Evolutionary conservation across 2,797 vertebrate species (phyloP).

Genomic region (Jordanella pulchra): DNA sequence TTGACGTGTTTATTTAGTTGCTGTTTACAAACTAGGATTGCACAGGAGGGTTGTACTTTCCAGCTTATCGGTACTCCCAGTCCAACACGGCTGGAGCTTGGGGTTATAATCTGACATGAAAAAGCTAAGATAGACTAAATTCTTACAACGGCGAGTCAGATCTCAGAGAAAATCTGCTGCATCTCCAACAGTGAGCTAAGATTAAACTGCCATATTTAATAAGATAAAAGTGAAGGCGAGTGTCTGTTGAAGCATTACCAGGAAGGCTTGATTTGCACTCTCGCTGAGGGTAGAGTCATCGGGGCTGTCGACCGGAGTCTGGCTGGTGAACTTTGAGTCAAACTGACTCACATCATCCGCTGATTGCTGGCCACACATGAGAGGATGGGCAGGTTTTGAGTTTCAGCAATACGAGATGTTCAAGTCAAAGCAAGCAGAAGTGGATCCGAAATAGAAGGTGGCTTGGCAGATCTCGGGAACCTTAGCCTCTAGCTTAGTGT

Average conservation of each 20-base stretch:
- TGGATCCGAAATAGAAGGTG: background rate
- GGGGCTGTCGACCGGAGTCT: slow-evolving; percentile 98
- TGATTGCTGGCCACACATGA: slow-evolving; percentile 86
- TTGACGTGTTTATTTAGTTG: background rate
- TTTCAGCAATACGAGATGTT: slow-evolving; percentile 25
- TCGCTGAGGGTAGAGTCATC: slow-evolving; percentile 99
- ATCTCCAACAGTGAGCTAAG: background rate
- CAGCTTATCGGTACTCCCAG: too few relatives aligned
- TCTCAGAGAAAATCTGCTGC: background rate
- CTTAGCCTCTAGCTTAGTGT: background rate
- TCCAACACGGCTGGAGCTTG: background rate
- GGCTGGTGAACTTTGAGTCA: slow-evolving; percentile 99
- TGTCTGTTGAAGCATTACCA: slow-evolving; percentile 78
- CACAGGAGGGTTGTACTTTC: background rate
- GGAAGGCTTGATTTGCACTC: slow-evolving; percentile 99
- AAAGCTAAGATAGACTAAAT: background rate
- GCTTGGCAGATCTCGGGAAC: slow-evolving; percentile 11
- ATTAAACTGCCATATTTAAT: background rate
- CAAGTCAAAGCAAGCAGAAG: slow-evolving; percentile 32
- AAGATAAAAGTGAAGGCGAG: background rate
- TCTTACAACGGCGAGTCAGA: too few relatives aligned
- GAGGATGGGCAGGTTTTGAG: slow-evolving; percentile 18
- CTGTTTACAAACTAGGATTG: background rate
- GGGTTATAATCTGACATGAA: background rate
- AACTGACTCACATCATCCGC: slow-evolving; percentile 99